Evolutionary conservation across 2,113 vertebrate genomes (phyloP).

Genomic region (Pleuronectes platessa): DNA sequence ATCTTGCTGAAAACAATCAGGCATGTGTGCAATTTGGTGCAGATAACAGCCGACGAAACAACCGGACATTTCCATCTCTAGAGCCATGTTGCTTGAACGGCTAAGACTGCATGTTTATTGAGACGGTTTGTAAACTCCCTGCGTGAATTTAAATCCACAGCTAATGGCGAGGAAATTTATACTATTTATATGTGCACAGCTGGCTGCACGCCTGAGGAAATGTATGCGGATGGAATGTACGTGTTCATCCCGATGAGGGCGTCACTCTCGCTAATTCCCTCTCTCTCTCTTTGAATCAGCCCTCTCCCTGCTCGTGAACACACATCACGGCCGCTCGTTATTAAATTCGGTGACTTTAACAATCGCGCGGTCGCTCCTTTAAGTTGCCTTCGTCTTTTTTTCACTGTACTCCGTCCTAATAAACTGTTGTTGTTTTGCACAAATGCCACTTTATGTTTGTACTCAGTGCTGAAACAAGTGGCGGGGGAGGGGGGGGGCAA

Average conservation of each 20-base stretch:
- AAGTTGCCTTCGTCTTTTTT: slow-evolving; percentile 23
- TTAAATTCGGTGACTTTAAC: slow-evolving; percentile 62
- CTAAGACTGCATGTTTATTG: background rate
- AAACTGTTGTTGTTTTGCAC: slow-evolving; percentile 59
- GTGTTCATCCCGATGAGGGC: slow-evolving; percentile 29
- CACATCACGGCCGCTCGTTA: slow-evolving; percentile 57
- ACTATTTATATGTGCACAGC: slow-evolving; percentile 1
- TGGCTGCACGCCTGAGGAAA: slow-evolving; percentile 24
- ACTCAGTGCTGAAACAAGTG: slow-evolving; percentile 23
- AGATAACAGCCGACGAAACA: background rate
- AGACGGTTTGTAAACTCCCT: background rate
- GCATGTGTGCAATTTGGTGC: background rate
- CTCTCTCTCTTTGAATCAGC: slow-evolving; percentile 46
- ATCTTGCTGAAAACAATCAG: background rate
- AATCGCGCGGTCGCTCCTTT: slow-evolving; percentile 46
- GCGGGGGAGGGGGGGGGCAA: slow-evolving; percentile 6
- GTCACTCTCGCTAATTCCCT: slow-evolving; percentile 58
- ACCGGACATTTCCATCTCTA: background rate
- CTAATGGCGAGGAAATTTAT: slow-evolving; percentile 9
- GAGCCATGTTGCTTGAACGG: background rate
- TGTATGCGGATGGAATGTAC: slow-evolving; percentile 33
- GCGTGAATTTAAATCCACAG: background rate
- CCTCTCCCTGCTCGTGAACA: slow-evolving; percentile 40
- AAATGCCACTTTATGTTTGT: slow-evolving; percentile 63
- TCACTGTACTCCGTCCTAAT: slow-evolving; percentile 41